A percentile compares a stretch with the other conserved stretches of the same genome.
phyloP scores from a whole-genome alignment of 2,113 vertebrate species.

The Maylandia zebra region DNA sequence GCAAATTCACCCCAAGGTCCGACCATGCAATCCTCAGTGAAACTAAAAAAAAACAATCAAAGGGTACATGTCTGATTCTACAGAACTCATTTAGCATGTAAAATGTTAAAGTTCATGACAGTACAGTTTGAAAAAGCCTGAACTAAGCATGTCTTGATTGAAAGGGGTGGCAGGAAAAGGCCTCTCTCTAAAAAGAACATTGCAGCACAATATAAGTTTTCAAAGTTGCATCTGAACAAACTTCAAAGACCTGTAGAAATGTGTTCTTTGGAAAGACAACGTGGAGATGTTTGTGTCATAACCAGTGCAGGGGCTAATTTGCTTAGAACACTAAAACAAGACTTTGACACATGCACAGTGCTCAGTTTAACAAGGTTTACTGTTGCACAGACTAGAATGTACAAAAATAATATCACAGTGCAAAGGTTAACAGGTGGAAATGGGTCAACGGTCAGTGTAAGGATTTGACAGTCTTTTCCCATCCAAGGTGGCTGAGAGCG shows the following conservation, averaged over 20 bases:
- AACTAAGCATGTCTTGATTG: neutral
- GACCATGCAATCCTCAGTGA: neutral
- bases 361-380: neutral
- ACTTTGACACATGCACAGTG: neutral
- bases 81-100: neutral
- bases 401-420: neutral
- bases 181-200: neutral
- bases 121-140: neutral
- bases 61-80: neutral
- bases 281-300: neutral
- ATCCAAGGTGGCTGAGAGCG: neutral
- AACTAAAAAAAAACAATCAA: neutral
- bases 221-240: neutral
- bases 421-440: neutral
- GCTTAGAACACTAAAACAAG: neutral
- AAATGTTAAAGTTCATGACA: neutral
- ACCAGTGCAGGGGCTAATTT: neutral
- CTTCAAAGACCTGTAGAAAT: neutral
- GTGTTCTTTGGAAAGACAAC: neutral
- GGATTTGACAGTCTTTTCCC: neutral
- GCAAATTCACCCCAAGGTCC: neutral
- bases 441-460: neutral
- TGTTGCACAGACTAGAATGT: neutral
- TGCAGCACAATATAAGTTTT: neutral
- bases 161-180: neutral